Evolutionary conservation across 2,888 invertebrate species (phyloP), one percentile per base, ranked within the genome.

Genomic region (Cheilosia vernalis): DNA sequence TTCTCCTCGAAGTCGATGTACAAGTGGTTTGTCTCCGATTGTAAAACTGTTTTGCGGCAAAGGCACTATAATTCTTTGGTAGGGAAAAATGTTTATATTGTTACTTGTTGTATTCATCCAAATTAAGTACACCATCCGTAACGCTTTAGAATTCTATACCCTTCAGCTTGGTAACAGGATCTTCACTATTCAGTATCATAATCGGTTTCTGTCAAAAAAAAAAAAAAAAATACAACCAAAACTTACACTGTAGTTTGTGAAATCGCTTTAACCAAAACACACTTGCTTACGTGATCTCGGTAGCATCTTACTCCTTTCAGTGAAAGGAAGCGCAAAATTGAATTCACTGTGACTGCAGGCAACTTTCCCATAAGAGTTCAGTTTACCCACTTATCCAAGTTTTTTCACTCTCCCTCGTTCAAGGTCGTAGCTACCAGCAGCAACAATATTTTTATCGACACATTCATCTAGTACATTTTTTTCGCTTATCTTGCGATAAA

Each of bases 401-500:
- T n/a, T 21, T 33, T 27, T 49, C 15, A 2, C 24, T 37, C n/a
- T n/a, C 10, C 30, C 13, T 13, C 37, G 13, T 13, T 17, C 44
- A 44, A 44, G 15, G 44, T 17, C 44, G 44, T n/a, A 40, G 40
- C 40, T 7, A 27, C 10, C 40, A 21, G n/a, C 17, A 53, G 53
- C 53, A 42, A 56, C 66, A 27, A 66, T n/a, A 44, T 47, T 15
- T 49, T 10, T 70, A 49, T 60, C 58, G 17, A 33, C 17, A 40
- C 60, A 24, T 58, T 49, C 37, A 70, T 49, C 69, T 69, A 33
- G 4, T n/a, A 19, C 9, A 37, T 69, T 33, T 19, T 69, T 55
- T 15, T 33, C 3, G 6, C 27, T 70, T 58, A 70, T 70, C 58
- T 44, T 47, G 10, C 58, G 47, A 69, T 58, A 58, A 58, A 58